These are phyloP conservation scores for Neotragus pygmaeus DNA, from an alignment of 2,113 vertebrate genomes.

Conservation along the genomic window DNA sequence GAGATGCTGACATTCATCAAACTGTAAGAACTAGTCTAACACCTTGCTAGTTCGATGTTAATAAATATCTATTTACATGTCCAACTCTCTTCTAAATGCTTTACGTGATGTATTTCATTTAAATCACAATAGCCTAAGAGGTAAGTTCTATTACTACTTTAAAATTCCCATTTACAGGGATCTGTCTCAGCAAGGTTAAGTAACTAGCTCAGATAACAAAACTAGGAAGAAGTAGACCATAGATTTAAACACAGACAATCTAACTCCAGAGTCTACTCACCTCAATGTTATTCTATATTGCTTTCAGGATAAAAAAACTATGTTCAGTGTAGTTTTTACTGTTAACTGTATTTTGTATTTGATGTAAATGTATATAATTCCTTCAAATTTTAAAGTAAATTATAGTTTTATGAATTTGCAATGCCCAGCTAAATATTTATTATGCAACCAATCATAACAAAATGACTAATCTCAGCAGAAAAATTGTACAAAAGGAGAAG, in stretches of 20 bases:
- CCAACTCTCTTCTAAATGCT: background rate
- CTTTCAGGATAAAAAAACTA: background rate
- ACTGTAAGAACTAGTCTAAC: background rate
- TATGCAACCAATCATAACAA: background rate
- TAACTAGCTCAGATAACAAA: background rate
- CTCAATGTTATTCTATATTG: background rate
- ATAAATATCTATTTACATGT: background rate
- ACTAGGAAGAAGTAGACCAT: background rate
- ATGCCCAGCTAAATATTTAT: background rate
- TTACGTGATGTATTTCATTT: background rate
- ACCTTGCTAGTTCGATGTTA: background rate
- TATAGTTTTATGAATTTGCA: background rate
- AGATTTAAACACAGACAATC: background rate
- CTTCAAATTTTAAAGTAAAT: background rate
- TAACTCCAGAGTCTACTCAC: background rate
- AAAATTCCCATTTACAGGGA: background rate
- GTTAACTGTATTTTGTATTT: background rate
- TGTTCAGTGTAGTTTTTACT: background rate
- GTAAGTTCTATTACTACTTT: background rate
- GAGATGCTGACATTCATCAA: background rate
- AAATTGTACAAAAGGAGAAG: background rate
- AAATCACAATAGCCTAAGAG: background rate
- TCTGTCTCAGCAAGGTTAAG: background rate
- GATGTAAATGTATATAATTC: background rate
- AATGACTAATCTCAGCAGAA: background rate